Conservation (phyloP, 2,113 vertebrate species). For the Pyxicephalus adspersus region DNA sequence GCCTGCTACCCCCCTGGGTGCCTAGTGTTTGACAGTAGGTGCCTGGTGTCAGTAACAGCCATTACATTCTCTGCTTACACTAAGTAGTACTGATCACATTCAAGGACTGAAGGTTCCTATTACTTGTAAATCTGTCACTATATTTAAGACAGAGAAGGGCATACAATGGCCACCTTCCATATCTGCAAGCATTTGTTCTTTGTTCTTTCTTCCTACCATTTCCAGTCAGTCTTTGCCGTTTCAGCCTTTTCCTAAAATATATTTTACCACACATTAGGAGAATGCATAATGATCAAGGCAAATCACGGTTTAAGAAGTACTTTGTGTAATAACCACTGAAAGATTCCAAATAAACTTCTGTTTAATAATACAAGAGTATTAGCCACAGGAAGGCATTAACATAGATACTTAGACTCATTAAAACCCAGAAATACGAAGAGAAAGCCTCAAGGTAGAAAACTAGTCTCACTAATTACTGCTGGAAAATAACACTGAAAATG, state of each 20-base stretch:
- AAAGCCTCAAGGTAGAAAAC: slow-evolving; percentile 36
- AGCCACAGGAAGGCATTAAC: slow-evolving; percentile 48
- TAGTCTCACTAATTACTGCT: slow-evolving; percentile 7
- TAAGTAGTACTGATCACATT: too few species aligned
- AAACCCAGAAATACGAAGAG: slow-evolving; percentile 33
- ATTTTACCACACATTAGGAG: background rate
- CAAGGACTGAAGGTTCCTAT: too few species aligned
- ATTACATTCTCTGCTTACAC: too few species aligned
- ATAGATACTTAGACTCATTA: slow-evolving; percentile 32
- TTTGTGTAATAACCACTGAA: background rate
- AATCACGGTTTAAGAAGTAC: slow-evolving; percentile 21
- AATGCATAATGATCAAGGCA: slow-evolving; percentile 23
- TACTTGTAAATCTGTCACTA: too few species aligned
- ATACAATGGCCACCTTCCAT: too few species aligned
- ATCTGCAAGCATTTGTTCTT: too few species aligned
- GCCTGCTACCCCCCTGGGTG: too few species aligned
- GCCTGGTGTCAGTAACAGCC: too few species aligned
- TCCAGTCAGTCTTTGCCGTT: background rate
- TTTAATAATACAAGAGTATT: slow-evolving; percentile 38
- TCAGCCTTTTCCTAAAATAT: background rate
- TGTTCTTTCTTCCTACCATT: too few species aligned
- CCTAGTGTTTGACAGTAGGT: too few species aligned
- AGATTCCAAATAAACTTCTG: slow-evolving; percentile 19
- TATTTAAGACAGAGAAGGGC: too few species aligned
- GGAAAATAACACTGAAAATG: background rate